phyloP scores from a whole-genome alignment of 2,113 vertebrate genomes.

The Microcebus griseorufus region DNA sequence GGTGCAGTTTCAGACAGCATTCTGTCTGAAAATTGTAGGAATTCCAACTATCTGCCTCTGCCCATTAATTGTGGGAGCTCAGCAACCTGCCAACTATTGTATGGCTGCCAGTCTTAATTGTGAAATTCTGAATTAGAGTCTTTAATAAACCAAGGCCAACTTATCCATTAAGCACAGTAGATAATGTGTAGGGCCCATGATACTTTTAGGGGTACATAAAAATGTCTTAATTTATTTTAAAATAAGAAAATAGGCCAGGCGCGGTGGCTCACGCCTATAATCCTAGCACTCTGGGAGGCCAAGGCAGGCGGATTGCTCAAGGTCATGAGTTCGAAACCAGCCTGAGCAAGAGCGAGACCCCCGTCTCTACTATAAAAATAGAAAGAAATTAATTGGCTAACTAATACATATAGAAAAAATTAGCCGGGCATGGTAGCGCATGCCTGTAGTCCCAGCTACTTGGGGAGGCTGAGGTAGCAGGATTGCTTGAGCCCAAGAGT shows the following conservation, averaged over 20 bases:
- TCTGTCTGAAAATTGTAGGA: constrained; percentile 9
- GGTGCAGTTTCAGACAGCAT: not conserved
- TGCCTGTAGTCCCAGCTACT: no score
- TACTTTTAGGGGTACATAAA: not conserved
- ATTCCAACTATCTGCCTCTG: constrained; percentile 55
- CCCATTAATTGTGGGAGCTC: constrained; percentile 29
- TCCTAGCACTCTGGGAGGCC: no score
- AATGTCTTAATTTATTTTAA: constrained; percentile 11
- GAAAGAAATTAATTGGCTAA: no score
- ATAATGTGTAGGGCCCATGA: not conserved
- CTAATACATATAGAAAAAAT: no score
- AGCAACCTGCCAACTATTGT: constrained; percentile 37
- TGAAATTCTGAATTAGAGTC: constrained; percentile 38
- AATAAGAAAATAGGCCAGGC: not conserved
- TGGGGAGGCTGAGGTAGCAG: no score
- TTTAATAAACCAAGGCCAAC: not conserved
- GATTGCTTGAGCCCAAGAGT: no score
- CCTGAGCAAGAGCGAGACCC: no score
- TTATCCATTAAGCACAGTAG: not conserved
- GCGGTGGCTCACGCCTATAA: no score
- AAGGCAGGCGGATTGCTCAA: no score
- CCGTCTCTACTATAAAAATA: no score
- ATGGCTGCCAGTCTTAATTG: not conserved
- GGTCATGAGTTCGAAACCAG: no score
- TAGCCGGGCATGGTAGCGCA: no score